A percentile compares a stretch with the other conserved stretches of the same genome.
These are phyloP conservation scores for Aurelia aurita DNA, from an alignment of 30 jellyfish, hydroid and myxozoan genomes.

Conservation along the genomic window DNA sequence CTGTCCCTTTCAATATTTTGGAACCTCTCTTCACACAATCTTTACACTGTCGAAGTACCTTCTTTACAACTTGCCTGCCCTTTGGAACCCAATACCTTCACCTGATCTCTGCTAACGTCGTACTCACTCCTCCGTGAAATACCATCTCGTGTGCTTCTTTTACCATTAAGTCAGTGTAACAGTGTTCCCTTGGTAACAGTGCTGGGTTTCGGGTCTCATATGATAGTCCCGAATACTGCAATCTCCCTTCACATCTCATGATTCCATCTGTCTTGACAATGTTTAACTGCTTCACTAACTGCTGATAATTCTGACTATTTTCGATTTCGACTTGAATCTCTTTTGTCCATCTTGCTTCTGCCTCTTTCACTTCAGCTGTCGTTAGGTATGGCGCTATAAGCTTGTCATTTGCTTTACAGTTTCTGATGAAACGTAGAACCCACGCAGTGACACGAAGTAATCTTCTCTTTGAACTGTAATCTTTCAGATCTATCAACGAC, in stretches of 20 bases:
- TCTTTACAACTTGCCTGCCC: constrained; percentile 15
- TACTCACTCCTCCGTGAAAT: constrained; percentile 25
- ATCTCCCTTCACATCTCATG: constrained; percentile 46
- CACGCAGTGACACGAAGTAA: constrained; percentile 21
- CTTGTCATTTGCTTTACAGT: constrained; percentile 14
- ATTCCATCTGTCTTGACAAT: constrained; percentile 34
- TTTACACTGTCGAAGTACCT: neutral
- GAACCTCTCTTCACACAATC: neutral
- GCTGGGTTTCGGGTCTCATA: constrained; percentile 17
- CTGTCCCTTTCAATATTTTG: neutral
- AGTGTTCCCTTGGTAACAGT: constrained; percentile 41
- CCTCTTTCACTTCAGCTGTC: constrained; percentile 24
- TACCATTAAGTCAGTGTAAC: constrained; percentile 34
- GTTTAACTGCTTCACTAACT: constrained; percentile 29
- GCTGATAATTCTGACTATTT: neutral
- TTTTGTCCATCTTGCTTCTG: constrained; percentile 14
- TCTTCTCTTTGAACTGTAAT: constrained; percentile 24
- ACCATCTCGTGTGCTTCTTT: constrained; percentile 39
- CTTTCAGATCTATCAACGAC: neutral
- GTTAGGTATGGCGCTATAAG: neutral
- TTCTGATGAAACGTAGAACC: neutral
- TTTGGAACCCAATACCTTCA: neutral
- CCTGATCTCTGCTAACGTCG: constrained; percentile 19
- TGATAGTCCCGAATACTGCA: constrained; percentile 18
- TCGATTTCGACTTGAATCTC: neutral